phyloP scores from a whole-genome alignment of 1,140 invertebrate species.

The Antheraea pernyi region DNA sequence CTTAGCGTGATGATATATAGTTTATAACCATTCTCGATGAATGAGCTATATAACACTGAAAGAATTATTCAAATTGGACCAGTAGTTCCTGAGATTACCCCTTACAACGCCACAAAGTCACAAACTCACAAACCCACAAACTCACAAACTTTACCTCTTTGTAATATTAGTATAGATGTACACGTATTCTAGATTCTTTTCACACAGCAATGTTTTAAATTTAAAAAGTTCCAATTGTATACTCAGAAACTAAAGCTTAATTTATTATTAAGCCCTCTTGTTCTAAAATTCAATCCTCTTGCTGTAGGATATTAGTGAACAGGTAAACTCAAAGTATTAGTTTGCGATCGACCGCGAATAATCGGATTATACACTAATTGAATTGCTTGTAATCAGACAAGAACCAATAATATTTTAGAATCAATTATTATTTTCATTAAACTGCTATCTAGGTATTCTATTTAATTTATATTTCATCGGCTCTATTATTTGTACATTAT shows the following conservation, averaged over 20 bases:
- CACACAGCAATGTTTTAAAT: too few species aligned
- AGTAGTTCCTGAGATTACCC: too few species aligned
- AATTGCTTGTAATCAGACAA: slow-evolving; percentile 12
- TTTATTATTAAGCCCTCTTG: too few species aligned
- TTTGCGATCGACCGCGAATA: slow-evolving; percentile 6
- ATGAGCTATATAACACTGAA: too few species aligned
- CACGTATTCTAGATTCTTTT: too few species aligned
- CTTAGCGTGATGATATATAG: too few species aligned
- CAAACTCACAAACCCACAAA: too few species aligned
- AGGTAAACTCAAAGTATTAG: not conserved
- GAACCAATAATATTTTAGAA: not conserved
- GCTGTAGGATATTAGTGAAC: not conserved
- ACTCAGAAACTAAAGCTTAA: not conserved
- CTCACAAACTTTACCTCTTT: too few species aligned
- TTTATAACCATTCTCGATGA: too few species aligned
- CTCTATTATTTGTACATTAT: not conserved
- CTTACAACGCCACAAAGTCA: too few species aligned
- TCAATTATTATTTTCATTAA: slow-evolving; percentile 9
- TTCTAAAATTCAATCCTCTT: not conserved
- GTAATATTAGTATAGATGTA: too few species aligned
- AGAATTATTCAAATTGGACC: too few species aligned
- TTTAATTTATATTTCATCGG: not conserved
- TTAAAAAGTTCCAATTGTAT: not conserved
- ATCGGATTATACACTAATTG: slow-evolving; percentile 30
- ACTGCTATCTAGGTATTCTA: not conserved